These are phyloP conservation scores for Acanthopleura granulata DNA, from an alignment of 2,888 invertebrate species.

Conservation along the genomic window DNA sequence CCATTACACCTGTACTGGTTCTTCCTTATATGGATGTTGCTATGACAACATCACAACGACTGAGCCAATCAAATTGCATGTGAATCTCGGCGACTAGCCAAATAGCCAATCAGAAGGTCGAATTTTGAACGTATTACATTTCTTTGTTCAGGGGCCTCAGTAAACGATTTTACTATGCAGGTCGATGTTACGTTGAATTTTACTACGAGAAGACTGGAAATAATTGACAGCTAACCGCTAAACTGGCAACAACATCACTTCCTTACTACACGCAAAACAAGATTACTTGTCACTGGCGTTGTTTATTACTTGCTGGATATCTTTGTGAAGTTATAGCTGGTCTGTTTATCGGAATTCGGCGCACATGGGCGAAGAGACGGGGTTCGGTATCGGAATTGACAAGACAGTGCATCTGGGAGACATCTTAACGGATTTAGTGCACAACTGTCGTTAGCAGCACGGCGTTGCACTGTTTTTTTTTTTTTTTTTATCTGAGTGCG, in stretches of 20 bases:
- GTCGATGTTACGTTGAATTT: constrained; percentile 41
- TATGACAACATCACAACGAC: constrained; percentile 41
- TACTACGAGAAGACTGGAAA: constrained; percentile 17
- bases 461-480: not conserved
- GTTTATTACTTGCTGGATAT: not conserved
- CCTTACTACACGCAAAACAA: no score
- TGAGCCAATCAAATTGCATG: constrained; percentile 38
- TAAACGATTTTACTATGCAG: constrained; percentile 49
- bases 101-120: constrained; percentile 42
- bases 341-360: not conserved
- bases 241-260: no score
- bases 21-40: constrained; percentile 42
- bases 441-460: no score
- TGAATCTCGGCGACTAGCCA: constrained; percentile 34
- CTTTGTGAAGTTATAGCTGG: not conserved
- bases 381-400: not conserved
- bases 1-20: not conserved
- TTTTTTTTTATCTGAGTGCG: not conserved
- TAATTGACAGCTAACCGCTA: not conserved
- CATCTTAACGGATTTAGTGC: no score
- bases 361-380: not conserved
- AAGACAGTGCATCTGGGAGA: not conserved
- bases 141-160: constrained; percentile 50
- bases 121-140: constrained; percentile 52
- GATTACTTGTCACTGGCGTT: not conserved